These are phyloP conservation scores for Recurvirostra avosetta DNA, from an alignment of 2,113 vertebrate species.

Conservation along the genomic window DNA sequence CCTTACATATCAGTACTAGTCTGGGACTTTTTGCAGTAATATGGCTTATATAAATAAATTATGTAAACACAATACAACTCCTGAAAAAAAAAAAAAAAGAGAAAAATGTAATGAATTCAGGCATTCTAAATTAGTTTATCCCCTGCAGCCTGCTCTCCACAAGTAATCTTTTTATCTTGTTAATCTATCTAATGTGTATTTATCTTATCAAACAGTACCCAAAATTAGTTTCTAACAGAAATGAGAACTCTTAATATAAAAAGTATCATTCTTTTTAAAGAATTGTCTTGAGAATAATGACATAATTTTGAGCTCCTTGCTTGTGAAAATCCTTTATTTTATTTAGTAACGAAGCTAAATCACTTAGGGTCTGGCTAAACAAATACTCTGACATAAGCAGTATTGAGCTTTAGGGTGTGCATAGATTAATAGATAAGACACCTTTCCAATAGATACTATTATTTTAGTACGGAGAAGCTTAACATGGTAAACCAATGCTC, in stretches of 20 bases:
- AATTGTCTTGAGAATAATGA: not conserved
- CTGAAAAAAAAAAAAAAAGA: not conserved
- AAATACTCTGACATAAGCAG: fast-evolving
- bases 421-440: not conserved
- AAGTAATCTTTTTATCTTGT: not conserved
- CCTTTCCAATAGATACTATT: not conserved
- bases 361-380: not conserved
- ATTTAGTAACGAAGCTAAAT: not conserved
- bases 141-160: not conserved
- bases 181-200: not conserved
- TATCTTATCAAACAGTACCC: not conserved
- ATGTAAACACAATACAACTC: not conserved
- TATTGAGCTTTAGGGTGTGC: not conserved
- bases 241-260: not conserved
- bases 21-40: not conserved
- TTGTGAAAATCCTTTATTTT: not conserved
- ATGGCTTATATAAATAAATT: not conserved
- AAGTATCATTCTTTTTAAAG: not conserved
- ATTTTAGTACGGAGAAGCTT: not conserved
- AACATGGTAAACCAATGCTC: not conserved
- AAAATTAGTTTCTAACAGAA: not conserved
- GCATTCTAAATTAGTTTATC: not conserved
- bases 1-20: not conserved
- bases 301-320: not conserved
- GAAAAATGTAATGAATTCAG: not conserved